These are phyloP conservation scores for Dynastes grantii DNA, from an alignment of 2,888 invertebrate species.

Conservation along the genomic window DNA sequence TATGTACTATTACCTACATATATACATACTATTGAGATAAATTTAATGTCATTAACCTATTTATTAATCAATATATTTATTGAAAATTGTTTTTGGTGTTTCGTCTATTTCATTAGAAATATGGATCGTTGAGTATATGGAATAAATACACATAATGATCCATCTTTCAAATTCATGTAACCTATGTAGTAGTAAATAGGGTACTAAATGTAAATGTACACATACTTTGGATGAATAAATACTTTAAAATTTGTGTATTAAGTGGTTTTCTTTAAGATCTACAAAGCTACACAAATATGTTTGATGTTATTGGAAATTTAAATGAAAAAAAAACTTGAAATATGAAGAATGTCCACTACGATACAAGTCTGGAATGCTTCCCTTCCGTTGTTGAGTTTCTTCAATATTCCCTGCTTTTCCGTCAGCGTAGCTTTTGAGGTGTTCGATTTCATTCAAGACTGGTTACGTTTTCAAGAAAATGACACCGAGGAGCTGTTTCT, in stretches of 20 bases:
- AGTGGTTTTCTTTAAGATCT: neutral
- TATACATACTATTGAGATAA: conserved; percentile 13
- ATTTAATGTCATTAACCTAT: conserved; percentile 24
- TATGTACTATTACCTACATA: neutral
- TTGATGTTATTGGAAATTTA: neutral
- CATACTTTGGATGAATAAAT: conserved; percentile 23
- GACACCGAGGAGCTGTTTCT: too few relatives aligned
- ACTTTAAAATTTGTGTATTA: conserved; percentile 27
- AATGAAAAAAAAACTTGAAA: too few relatives aligned
- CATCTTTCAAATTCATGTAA: conserved; percentile 19
- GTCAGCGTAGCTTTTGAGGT: too few relatives aligned
- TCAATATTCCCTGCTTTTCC: too few relatives aligned
- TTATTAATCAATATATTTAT: conserved; percentile 29
- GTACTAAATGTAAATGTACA: conserved; percentile 41
- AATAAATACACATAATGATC: conserved; percentile 4
- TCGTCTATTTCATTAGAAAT: conserved; percentile 17
- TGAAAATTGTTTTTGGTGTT: conserved; percentile 29
- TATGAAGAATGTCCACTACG: too few relatives aligned
- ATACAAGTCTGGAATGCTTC: too few relatives aligned
- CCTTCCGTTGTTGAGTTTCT: too few relatives aligned
- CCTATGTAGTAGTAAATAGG: conserved; percentile 29
- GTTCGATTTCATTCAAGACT: too few relatives aligned
- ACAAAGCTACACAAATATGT: neutral
- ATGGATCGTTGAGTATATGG: conserved; percentile 12
- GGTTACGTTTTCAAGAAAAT: too few relatives aligned